Evolutionary conservation across 1,140 invertebrate species (phyloP).

Genomic region (Lordiphosa collinella): DNA sequence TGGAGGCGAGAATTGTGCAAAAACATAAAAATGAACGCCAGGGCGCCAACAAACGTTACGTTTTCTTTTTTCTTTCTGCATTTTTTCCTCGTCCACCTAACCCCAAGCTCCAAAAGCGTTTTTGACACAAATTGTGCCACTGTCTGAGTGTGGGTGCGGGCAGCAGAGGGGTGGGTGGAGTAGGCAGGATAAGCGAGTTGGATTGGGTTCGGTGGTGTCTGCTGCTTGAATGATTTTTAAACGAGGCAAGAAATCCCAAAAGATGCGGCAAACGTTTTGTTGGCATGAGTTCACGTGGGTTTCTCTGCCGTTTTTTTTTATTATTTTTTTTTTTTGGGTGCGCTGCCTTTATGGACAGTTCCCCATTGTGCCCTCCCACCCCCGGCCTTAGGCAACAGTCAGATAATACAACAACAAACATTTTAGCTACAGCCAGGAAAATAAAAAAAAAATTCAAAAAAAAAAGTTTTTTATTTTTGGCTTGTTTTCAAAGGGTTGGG

Average conservation of each 20-base stretch:
- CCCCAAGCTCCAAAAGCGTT: conserved; percentile 38
- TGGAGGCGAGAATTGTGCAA: conserved; percentile 34
- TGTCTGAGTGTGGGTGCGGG: conserved; percentile 40
- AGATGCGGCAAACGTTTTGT: conserved; percentile 71
- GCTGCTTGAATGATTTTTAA: conserved; percentile 78
- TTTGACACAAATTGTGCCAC: conserved; percentile 75
- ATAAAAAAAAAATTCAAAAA: conserved; percentile 9
- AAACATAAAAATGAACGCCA: conserved; percentile 69
- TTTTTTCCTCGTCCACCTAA: background rate
- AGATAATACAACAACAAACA: conserved; percentile 63
- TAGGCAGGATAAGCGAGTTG: conserved; percentile 4
- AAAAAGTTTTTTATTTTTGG: conserved; percentile 48
- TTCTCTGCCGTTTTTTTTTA: conserved; percentile 27
- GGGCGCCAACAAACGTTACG: conserved; percentile 49
- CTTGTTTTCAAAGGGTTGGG: conserved; percentile 7
- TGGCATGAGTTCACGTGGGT: conserved; percentile 65
- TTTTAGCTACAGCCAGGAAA: conserved; percentile 18
- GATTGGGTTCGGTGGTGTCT: conserved; percentile 62
- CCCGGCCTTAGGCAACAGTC: conserved; percentile 17
- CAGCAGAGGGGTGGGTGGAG: conserved; percentile 5
- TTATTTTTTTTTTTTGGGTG: conserved; percentile 34
- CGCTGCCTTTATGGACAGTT: conserved; percentile 48
- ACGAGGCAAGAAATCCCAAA: conserved; percentile 77
- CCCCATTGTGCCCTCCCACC: conserved; percentile 1
- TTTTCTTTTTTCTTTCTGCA: background rate